A percentile compares a stretch with the other conserved stretches of the same genome.
phyloP scores from a whole-genome alignment of 2,888 invertebrate genomes.

The Acutogordius australiensis region DNA sequence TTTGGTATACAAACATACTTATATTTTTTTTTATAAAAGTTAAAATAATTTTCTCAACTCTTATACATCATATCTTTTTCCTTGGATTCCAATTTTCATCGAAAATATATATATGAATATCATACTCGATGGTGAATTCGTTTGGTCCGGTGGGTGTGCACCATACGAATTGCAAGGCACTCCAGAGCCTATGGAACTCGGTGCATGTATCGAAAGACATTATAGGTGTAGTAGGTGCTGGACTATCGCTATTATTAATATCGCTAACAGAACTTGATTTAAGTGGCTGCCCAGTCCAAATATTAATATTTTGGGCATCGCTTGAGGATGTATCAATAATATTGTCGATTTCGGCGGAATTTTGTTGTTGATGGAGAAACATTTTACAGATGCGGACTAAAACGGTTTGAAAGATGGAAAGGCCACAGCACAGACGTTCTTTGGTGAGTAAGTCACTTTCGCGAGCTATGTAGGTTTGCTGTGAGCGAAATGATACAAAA shows the following conservation, averaged over 20 bases:
- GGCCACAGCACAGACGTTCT: conserved; percentile 78
- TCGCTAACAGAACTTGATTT: too few species aligned
- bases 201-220: conserved; percentile 82
- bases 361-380: conserved; percentile 26
- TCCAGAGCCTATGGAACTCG: conserved; percentile 87
- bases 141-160: conserved; percentile 82
- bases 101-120: too few species aligned
- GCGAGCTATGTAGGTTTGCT: conserved; percentile 72
- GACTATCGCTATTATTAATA: too few species aligned
- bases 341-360: not conserved
- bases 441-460: conserved; percentile 82
- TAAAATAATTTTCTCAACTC: too few species aligned
- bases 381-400: conserved; percentile 53
- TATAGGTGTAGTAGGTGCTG: conserved; percentile 33
- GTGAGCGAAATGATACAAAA: too few species aligned
- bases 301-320: conserved; percentile 35
- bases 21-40: too few species aligned
- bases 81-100: too few species aligned
- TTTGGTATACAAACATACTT: too few species aligned
- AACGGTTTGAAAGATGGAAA: conserved; percentile 83
- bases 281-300: conserved; percentile 53
- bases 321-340: not conserved
- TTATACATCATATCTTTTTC: too few species aligned
- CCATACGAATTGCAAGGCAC: conserved; percentile 83
- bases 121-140: conserved; percentile 41